A percentile compares a stretch with the other conserved stretches of the same genome.
Evolutionary conservation across 2,113 vertebrate genomes (phyloP).

Genomic region (Budorcas taxicolor): DNA sequence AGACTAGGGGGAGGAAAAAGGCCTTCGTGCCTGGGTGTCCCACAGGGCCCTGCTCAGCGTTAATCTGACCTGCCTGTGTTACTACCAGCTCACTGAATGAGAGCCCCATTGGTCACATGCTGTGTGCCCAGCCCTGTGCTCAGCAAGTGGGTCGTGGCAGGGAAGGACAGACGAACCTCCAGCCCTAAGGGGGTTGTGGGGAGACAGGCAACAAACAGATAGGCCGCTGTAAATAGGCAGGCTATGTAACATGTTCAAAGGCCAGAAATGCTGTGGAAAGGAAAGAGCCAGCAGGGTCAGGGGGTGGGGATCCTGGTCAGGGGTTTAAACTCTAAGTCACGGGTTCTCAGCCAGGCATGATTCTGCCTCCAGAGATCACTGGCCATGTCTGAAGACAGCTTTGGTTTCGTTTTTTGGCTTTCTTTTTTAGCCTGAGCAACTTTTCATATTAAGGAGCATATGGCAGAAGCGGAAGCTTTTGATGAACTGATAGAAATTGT

Average conservation of each 20-base stretch:
- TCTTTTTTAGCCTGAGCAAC: not conserved
- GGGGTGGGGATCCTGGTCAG: not conserved
- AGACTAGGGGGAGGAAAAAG: not conserved
- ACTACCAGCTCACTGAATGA: not conserved
- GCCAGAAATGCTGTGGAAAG: not conserved
- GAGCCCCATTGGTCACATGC: not conserved
- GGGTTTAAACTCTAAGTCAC: not conserved
- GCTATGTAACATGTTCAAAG: rapidly evolving
- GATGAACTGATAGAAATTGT: not conserved
- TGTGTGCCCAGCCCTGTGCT: not conserved
- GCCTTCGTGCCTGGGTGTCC: not conserved
- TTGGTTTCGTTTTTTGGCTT: not conserved
- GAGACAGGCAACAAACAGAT: not conserved
- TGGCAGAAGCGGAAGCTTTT: not conserved
- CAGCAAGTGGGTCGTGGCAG: too few species aligned
- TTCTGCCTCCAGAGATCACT: not conserved
- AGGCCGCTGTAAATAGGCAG: not conserved
- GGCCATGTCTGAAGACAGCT: not conserved
- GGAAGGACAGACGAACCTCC: not conserved
- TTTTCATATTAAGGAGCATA: not conserved
- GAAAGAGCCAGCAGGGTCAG: not conserved
- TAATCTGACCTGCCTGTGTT: not conserved
- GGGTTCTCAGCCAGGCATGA: not conserved
- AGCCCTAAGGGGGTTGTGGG: not conserved
- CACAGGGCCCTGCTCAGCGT: not conserved